Conservation (phyloP, 2,797 vertebrate genomes). For the Schizopygopsis pylzovi region DNA sequence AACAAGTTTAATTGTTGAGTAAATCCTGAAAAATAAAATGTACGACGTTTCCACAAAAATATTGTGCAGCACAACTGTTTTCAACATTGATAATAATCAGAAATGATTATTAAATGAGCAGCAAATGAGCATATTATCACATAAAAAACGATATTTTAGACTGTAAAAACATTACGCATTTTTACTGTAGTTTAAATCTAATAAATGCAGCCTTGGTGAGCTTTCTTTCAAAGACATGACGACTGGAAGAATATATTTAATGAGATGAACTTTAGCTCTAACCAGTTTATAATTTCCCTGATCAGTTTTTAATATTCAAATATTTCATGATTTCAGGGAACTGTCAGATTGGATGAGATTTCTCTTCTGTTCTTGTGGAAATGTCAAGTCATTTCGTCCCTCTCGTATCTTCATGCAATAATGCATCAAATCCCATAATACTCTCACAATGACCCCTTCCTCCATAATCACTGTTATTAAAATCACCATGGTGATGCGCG, state of each 20-base stretch:
- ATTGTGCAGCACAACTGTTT: no score
- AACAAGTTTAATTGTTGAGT: neutral
- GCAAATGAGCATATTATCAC: neutral
- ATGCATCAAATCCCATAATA: slow-evolving; percentile 59
- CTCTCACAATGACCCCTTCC: slow-evolving; percentile 65
- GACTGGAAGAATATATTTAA: neutral
- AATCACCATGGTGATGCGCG: slow-evolving; percentile 51
- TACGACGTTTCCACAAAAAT: neutral
- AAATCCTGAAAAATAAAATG: neutral
- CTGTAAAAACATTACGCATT: neutral
- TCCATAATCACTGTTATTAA: slow-evolving; percentile 64
- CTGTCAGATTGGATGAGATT: neutral
- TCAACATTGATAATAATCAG: neutral
- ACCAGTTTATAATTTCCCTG: neutral
- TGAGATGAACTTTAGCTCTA: neutral
- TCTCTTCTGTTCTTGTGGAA: neutral
- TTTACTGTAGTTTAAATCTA: neutral
- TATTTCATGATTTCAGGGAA: neutral
- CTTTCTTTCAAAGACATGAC: neutral
- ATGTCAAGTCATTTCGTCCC: neutral
- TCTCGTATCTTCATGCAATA: slow-evolving; percentile 48
- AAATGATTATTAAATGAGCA: neutral
- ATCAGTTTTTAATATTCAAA: neutral
- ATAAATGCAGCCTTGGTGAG: neutral
- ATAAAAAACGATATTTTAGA: neutral